Conservation (phyloP, 2,888 invertebrate species). For the Epiblema foenella region DNA sequence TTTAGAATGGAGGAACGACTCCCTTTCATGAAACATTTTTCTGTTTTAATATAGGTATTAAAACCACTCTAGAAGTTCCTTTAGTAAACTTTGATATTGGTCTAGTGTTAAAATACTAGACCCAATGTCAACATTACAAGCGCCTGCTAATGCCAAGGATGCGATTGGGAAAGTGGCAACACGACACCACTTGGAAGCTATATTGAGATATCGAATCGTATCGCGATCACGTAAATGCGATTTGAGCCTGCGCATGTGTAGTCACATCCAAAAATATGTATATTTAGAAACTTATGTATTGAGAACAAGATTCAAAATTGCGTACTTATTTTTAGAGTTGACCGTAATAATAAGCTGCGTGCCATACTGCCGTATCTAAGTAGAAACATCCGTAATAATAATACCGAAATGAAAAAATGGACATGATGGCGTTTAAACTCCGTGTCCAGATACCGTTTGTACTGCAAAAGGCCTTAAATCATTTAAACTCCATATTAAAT, state of each 20-base stretch:
- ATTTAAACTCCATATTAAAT: neutral
- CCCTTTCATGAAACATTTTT: too few species aligned
- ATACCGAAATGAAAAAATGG: neutral
- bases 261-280: neutral
- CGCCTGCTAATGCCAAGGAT: constrained; percentile 17
- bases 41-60: neutral
- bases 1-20: too few species aligned
- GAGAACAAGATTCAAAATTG: neutral
- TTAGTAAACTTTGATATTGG: constrained; percentile 1
- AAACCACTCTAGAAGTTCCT: neutral
- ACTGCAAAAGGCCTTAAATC: neutral
- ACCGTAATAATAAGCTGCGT: neutral
- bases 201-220: constrained; percentile 21
- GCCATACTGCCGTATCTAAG: neutral
- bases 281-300: neutral
- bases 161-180: constrained; percentile 11
- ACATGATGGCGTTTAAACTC: neutral
- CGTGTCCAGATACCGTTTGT: neutral
- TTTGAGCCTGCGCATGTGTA: neutral
- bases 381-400: neutral
- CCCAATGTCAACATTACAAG: neutral
- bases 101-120: too few species aligned
- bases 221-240: constrained; percentile 18
- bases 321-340: neutral
- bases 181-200: constrained; percentile 18